Conservation (phyloP, 1,140 invertebrate species). For the Teleogryllus occipitalis region DNA sequence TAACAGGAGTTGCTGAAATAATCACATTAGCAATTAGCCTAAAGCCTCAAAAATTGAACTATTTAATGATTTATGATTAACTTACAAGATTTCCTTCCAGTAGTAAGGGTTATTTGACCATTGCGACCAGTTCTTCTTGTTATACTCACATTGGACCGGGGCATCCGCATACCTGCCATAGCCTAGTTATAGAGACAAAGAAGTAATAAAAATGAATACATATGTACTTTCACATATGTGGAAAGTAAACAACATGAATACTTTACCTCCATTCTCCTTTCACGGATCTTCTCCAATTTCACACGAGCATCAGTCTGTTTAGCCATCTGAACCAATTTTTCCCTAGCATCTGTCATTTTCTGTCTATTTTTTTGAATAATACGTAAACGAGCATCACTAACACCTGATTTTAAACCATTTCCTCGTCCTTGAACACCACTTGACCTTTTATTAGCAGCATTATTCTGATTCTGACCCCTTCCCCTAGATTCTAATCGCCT, state of each 20-base stretch:
- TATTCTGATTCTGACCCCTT: slow-evolving; percentile 10
- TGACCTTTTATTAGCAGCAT: neutral
- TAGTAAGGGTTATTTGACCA: slow-evolving; percentile 41
- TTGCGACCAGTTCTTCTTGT: slow-evolving; percentile 34
- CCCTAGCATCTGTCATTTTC: slow-evolving; percentile 56
- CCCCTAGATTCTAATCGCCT: slow-evolving; percentile 12
- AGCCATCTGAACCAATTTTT: slow-evolving; percentile 56
- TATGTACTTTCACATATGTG: neutral
- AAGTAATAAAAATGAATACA: neutral
- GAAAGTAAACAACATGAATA: neutral
- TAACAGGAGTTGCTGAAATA: slow-evolving; percentile 24
- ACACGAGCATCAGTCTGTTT: slow-evolving; percentile 56
- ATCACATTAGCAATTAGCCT: neutral
- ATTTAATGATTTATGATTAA: neutral
- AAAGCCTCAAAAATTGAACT: neutral
- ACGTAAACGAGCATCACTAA: slow-evolving; percentile 57
- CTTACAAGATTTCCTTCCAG: slow-evolving; percentile 35
- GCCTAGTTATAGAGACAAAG: neutral
- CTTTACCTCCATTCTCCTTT: slow-evolving; percentile 22
- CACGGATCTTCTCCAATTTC: slow-evolving; percentile 45
- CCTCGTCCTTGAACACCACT: neutral
- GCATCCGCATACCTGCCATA: neutral
- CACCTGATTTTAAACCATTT: neutral
- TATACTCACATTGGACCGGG: neutral
- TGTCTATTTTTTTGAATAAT: slow-evolving; percentile 59